phyloP scores from a whole-genome alignment of 2,888 invertebrate species.

The Noctua janthe region DNA sequence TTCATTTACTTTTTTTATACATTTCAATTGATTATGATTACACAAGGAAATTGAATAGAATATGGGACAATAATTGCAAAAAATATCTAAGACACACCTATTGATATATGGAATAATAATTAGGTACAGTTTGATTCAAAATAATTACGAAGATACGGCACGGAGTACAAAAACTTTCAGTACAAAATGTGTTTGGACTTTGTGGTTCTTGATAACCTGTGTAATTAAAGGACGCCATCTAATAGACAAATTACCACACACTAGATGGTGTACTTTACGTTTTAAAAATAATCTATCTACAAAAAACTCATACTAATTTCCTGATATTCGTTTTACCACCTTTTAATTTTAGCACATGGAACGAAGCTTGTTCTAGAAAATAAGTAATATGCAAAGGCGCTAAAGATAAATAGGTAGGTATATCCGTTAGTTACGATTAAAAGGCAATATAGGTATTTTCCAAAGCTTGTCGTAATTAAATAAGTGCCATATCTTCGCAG shows the following conservation, averaged over 20 bases:
- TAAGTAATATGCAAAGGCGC: not conserved
- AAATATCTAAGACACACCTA: constrained; percentile 49
- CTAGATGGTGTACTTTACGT: constrained; percentile 17
- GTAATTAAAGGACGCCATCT: not conserved
- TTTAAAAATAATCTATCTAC: not conserved
- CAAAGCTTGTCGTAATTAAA: constrained; percentile 11
- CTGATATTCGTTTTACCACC: not conserved
- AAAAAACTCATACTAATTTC: not conserved
- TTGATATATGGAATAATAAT: constrained; percentile 39
- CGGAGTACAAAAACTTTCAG: constrained; percentile 41
- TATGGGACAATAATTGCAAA: constrained; percentile 41
- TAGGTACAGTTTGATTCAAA: constrained; percentile 42
- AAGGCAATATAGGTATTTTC: constrained; percentile 20
- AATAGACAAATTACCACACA: constrained; percentile 1
- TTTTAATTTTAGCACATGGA: constrained; percentile 1
- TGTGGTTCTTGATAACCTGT: not conserved
- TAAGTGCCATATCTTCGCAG: constrained; percentile 57
- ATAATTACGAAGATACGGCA: constrained; percentile 62
- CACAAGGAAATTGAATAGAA: constrained; percentile 38
- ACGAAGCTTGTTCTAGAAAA: constrained; percentile 15
- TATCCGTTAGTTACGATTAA: not conserved
- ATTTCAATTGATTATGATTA: constrained; percentile 31
- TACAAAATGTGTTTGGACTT: constrained; percentile 28
- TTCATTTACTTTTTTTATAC: constrained; percentile 32
- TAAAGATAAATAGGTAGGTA: not conserved